These are phyloP conservation scores for Aphrocallistes beatrix DNA, from an alignment of 37 sponge, comb jelly and placozoan species.

Conservation along the genomic window DNA sequence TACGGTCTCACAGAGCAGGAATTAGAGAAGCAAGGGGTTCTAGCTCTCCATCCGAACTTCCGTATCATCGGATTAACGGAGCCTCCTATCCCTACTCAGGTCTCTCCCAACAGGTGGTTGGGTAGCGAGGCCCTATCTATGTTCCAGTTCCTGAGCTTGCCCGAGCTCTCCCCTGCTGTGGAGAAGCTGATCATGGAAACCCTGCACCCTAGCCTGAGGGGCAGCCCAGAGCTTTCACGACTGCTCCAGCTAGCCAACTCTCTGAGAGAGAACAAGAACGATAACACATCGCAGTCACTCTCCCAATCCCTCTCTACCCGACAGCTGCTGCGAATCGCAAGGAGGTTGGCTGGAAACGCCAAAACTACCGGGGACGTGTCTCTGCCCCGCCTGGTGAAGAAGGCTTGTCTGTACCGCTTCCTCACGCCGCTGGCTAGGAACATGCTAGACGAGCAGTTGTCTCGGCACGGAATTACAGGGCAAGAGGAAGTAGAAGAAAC, in stretches of 20 bases:
- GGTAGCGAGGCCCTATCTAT: background rate
- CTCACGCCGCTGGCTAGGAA: constrained; percentile 53
- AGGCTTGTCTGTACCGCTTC: constrained; percentile 66
- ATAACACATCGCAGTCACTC: constrained; percentile 31
- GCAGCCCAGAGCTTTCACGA: background rate
- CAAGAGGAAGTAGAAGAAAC: background rate
- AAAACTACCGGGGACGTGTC: background rate
- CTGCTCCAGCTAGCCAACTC: background rate
- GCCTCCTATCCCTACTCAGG: background rate
- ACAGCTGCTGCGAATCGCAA: constrained; percentile 56
- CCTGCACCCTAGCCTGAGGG: background rate
- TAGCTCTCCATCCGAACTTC: constrained; percentile 24
- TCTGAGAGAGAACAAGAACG: background rate
- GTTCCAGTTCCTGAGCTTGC: background rate
- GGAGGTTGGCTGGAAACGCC: constrained; percentile 24
- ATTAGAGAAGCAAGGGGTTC: background rate
- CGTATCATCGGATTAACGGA: constrained; percentile 23
- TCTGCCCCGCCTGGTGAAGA: constrained; percentile 36
- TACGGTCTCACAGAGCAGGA: background rate
- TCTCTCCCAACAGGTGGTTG: background rate
- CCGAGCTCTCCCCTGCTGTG: background rate
- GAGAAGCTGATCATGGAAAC: background rate
- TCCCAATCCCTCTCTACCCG: constrained; percentile 55
- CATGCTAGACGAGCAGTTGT: constrained; percentile 37
- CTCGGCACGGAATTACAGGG: constrained; percentile 30